Conservation (phyloP, 2,113 vertebrate genomes). For the Pelvicachromis taeniatus region DNA sequence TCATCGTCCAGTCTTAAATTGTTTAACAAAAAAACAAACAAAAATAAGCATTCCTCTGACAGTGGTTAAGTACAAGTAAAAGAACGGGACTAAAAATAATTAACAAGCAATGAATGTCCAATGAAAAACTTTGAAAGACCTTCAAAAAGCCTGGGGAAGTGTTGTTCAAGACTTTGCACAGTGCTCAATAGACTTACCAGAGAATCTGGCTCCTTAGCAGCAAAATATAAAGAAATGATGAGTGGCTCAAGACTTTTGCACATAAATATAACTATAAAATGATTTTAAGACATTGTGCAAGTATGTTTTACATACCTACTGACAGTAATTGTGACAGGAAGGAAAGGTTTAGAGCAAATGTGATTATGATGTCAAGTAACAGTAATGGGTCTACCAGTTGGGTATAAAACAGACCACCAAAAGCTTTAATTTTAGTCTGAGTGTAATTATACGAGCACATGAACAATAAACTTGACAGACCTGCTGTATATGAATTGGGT, state of each 20-base stretch:
- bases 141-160: background rate
- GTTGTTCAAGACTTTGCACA: background rate
- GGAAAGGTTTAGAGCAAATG: background rate
- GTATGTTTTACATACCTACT: background rate
- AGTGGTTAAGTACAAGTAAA: background rate
- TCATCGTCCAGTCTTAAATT: background rate
- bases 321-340: background rate
- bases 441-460: slow-evolving; percentile 3
- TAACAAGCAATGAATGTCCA: background rate
- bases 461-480: background rate
- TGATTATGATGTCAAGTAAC: background rate
- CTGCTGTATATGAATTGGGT: background rate
- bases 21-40: background rate
- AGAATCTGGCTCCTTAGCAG: background rate
- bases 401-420: background rate
- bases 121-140: background rate
- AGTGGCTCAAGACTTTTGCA: background rate
- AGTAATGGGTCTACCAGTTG: background rate
- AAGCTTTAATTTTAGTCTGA: background rate
- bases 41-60: fast-evolving
- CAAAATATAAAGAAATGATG: background rate
- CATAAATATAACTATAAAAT: background rate
- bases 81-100: background rate
- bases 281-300: background rate
- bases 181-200: background rate